A percentile compares a stretch with the other conserved stretches of the same genome.
These are phyloP conservation scores for Pyrocoelia pectoralis DNA, from an alignment of 2,888 invertebrate species.

Conservation along the genomic window DNA sequence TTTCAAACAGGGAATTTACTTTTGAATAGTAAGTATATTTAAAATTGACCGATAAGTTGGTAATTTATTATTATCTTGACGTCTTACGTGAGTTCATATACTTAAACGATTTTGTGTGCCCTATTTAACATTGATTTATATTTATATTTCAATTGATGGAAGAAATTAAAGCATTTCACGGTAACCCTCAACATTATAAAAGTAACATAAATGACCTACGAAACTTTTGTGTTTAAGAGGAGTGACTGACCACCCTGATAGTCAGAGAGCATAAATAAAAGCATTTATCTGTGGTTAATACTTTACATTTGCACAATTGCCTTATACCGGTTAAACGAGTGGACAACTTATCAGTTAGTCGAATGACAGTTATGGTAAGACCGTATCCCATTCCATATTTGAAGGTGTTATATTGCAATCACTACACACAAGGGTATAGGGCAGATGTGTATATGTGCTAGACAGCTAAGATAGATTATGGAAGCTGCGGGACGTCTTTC, in stretches of 20 bases:
- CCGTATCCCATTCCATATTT: slow-evolving; percentile 10
- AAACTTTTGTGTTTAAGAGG: slow-evolving; percentile 7
- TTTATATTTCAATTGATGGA: too few relatives aligned
- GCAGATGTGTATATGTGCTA: slow-evolving; percentile 39
- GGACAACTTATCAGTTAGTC: slow-evolving; percentile 45
- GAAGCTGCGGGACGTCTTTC: slow-evolving; percentile 57
- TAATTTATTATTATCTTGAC: too few relatives aligned
- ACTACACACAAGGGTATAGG: slow-evolving; percentile 18
- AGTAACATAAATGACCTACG: not conserved
- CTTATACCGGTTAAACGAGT: slow-evolving; percentile 43
- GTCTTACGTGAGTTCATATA: too few relatives aligned
- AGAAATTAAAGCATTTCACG: too few relatives aligned
- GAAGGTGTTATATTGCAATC: slow-evolving; percentile 20
- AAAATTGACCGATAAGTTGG: too few relatives aligned
- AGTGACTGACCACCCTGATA: slow-evolving; percentile 43
- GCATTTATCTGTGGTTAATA: slow-evolving; percentile 41
- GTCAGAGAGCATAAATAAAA: slow-evolving; percentile 41
- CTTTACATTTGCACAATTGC: slow-evolving; percentile 42
- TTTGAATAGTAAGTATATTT: too few relatives aligned
- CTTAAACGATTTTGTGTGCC: too few relatives aligned
- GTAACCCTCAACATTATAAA: not conserved
- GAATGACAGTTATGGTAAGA: slow-evolving; percentile 31
- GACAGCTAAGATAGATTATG: slow-evolving; percentile 55
- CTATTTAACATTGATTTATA: too few relatives aligned
- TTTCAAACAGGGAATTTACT: too few relatives aligned